Conservation (phyloP, 2,113 vertebrate species). For the Ptychochromis oligacanthus region DNA sequence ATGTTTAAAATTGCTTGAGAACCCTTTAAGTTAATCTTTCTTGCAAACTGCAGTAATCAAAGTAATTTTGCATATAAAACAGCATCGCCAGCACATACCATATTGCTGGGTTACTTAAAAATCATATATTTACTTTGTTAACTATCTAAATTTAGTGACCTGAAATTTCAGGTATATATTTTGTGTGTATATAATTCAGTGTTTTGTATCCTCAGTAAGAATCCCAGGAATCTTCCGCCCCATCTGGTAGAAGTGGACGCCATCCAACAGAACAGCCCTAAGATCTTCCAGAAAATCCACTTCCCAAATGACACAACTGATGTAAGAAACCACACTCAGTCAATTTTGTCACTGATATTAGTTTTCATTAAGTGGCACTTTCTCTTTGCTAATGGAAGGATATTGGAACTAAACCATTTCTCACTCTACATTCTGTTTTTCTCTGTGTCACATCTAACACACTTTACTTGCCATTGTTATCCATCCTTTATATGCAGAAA, state of each 20-base stretch:
- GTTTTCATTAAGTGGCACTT: neutral
- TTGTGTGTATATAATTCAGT: neutral
- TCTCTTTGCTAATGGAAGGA: neutral
- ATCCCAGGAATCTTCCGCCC: conserved; percentile 87
- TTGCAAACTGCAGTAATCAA: too few species aligned
- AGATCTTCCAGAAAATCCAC: conserved; percentile 88
- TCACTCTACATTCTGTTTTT: neutral
- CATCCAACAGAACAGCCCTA: conserved; percentile 86
- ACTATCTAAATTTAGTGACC: neutral
- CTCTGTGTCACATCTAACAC: neutral
- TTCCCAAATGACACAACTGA: conserved; percentile 86
- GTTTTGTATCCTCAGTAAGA: conserved; percentile 74
- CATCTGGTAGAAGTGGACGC: conserved; percentile 90
- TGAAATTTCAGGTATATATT: neutral
- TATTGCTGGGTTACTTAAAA: too few species aligned
- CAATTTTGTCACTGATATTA: neutral
- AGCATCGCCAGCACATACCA: too few species aligned
- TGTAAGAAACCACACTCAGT: conserved; percentile 69
- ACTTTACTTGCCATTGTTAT: too few species aligned
- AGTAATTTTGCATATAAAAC: too few species aligned
- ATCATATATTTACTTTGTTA: too few species aligned
- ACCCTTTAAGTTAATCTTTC: too few species aligned
- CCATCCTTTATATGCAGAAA: too few species aligned
- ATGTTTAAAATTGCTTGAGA: too few species aligned
- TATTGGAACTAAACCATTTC: neutral